Evolutionary conservation across 2,888 invertebrate species (phyloP), one percentile per base, ranked within the genome.

Genomic region (Desoria tigrina): DNA sequence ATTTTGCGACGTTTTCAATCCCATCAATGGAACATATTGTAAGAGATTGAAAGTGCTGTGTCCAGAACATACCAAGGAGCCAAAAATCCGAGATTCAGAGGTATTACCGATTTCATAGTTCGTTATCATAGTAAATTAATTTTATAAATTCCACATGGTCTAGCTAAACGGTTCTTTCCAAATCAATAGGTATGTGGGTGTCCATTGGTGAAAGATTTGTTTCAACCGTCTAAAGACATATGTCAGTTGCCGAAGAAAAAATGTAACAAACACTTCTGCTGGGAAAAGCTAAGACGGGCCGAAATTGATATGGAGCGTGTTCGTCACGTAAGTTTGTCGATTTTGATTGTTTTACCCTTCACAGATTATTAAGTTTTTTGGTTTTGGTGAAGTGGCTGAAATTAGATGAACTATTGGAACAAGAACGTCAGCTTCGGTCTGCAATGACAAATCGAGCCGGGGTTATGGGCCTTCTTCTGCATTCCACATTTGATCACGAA

Each of bases 1-100:
- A 90, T 98, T 98, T 81, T 99, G 99, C 80, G 98, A 99, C 78
- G 93, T 90, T 80, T 97, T 89, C 82, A 97, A 96, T 81, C 86
- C 90, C 0, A 83, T 85, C 3, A 93, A 90, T 78, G 87, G 87
- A 58, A 96, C 96, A 0, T 99, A 98, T 78, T 99, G 99, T 81
- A 98, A 98, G 81, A 83, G 98, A 61, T 82, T 99, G 64, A 86
- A 94, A 74, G 95, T 98, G 0, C 85, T 99, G 74, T 99, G 99
- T 78, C 97, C 99, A 0, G 99, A 99, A 78, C 98, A 99, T 80
- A 92, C 91, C 77, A 97, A 96, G 80, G 94, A 94, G 77, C 88
- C 92, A 0, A 93, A 94, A 82, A 87, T 92, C n/a, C 85, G 84
- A 50, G 92, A 92, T 74, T 84, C 86, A 1, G 92, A 92, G 79